Evolutionary conservation across 1,140 invertebrate genomes (phyloP), one percentile per base, ranked within the genome.

Genomic region (Drosophila kikkawai): DNA sequence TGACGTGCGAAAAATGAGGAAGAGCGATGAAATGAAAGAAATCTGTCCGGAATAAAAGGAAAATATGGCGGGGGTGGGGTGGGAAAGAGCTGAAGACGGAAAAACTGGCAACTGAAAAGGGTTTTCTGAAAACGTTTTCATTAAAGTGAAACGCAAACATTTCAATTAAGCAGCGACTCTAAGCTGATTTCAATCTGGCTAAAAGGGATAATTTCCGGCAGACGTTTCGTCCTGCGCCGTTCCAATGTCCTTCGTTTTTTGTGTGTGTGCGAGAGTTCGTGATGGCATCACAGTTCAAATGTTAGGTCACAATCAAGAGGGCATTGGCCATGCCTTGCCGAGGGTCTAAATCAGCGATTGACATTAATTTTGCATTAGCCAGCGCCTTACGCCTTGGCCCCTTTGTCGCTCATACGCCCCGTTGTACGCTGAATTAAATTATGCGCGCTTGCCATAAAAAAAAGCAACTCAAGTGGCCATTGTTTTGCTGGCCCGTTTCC

Each of bases 161-260:
- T 86, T 86, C 82, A 86, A 86, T 86, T 86, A 86, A 86, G 75
- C 48, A 48, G 61, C 77, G 63, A 66, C 78, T 67, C 68, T 82
- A 90, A 90, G 82, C 75, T 90, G 85, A 90, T 90, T 90, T 77
- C 86, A 90, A 90, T 90, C 82, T 91, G 85, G 75, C 86, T 91
- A 90, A 90, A 90, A 90, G 85, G 86, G 82, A 85, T 85, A 90
- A 79, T 79, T 90, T 90, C 85, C 86, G 85, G 61, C 70, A 84
- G 78, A 85, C 74, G 42, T 74, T 70, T 76, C 71, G 55, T 64
- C 67, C 60, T 79, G 55, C 67, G 44, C 71, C 48, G 29, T 55
- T 39, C 39, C 13, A 9, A 17, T 63, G 39, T 56, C 67, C 48
- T 65, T 59, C 37, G 37, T 12, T 15, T 7, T 57, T 4, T 22